Conservation (phyloP, 2,888 invertebrate genomes). For the Darwinula stevensoni region DNA sequence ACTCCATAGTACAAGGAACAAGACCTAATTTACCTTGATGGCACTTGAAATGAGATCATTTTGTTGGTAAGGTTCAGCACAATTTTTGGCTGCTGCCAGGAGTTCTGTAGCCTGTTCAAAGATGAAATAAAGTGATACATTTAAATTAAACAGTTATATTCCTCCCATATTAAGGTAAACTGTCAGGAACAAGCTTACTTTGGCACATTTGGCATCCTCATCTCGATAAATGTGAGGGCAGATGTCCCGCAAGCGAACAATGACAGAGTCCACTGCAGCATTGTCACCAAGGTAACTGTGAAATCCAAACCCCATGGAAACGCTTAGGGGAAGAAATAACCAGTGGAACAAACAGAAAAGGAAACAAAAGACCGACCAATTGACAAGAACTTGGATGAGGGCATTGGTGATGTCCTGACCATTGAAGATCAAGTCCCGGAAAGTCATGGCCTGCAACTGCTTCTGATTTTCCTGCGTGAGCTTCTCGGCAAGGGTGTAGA, state of each 20-base stretch:
- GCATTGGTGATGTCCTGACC: conserved; percentile 43
- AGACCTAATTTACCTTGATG: no score
- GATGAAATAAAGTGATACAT: no score
- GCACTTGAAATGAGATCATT: no score
- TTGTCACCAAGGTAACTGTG: conserved; percentile 65
- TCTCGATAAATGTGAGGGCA: conserved; percentile 78
- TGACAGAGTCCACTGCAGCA: conserved; percentile 75
- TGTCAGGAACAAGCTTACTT: no score
- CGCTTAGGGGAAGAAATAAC: conserved; percentile 3
- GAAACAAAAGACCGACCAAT: conserved; percentile 21
- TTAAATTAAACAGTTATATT: no score
- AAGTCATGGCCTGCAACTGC: conserved; percentile 25
- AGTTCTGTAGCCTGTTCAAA: no score
- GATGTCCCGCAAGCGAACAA: conserved; percentile 48
- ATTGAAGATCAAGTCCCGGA: conserved; percentile 41
- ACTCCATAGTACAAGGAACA: no score
- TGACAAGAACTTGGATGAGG: conserved; percentile 54
- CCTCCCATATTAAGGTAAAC: no score
- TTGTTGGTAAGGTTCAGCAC: no score
- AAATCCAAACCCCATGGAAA: conserved; percentile 8
- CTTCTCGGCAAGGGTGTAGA: conserved; percentile 14
- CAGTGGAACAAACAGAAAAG: conserved; percentile 3
- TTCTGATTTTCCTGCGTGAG: conserved; percentile 24
- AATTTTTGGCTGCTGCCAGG: no score
- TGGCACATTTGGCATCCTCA: conserved; percentile 86